Base-by-base conservation (phyloP, 2,113 vertebrate species). In the Oceanodroma tethys region DNA sequence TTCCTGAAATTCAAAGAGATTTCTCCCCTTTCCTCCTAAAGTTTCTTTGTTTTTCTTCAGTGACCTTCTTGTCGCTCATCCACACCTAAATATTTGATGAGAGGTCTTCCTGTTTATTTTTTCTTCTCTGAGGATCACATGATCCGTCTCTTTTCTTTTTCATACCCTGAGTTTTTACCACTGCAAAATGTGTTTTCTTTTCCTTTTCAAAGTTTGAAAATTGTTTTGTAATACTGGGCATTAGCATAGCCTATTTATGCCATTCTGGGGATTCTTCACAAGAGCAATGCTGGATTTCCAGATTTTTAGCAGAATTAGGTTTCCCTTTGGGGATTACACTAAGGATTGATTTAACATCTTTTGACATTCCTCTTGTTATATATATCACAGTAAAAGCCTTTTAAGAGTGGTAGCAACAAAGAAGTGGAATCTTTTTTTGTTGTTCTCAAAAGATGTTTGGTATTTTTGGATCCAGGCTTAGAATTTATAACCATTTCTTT, bases 371-470 rank as follows among this genome's bases (percentile, higher is more conserved):
- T 87, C 81, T 95, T 91, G 87, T 95, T 96, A 75, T 43, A 88
- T 85, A 32, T 93, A 92, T 95, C 83, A 53, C 81, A 93, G 83
- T 92, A 90, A 94, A 98, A 96, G 95, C 96, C 95, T 97, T 96
- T 94, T 97, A 96, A 93, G 88, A 94, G 65, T 58, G 60, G 42
- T 80, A 95, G 93, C 89, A 94, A 78, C 82, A 93, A 95, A 97
- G 93, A 94, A 96, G 93, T 59, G 30, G 52, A 90, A 90, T 48
- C 68, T 78, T 66, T 81, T 40, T 85, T 94, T 63, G 62, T 81
- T 89, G 27, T 79, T 82, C 56, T 87, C 60, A 48, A 42, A 97
- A 87, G 90, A 81, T 58, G 36, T 65, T 81, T 76, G 67, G 36
- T 79, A 86, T 96, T 91, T 89, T 92, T 59, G 56, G 79, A 93